Percentiles rank a stretch among this genome's conserved stretches.
phyloP scores from a whole-genome alignment of 2,113 vertebrate species.

The Machaerirhynchus nigripectus region DNA sequence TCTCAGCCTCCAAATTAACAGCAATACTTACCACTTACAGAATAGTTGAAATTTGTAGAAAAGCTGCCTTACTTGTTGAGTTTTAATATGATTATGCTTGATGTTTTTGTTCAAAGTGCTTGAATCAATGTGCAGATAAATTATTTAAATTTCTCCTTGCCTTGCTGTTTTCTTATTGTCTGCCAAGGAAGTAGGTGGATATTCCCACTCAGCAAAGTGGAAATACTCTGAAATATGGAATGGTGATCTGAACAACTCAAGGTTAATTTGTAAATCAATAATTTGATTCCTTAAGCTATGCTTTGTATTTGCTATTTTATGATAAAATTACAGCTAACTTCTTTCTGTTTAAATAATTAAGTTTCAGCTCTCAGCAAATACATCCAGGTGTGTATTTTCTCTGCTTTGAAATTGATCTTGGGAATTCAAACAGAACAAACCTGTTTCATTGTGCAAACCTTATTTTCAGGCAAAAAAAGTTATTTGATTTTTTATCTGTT shows the following conservation, averaged over 20 bases:
- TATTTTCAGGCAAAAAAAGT: neutral
- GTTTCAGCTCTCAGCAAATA: neutral
- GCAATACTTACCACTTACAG: constrained; percentile 8
- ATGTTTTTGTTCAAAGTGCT: neutral
- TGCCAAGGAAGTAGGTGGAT: neutral
- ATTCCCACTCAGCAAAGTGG: neutral
- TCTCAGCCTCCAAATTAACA: neutral
- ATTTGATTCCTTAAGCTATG: neutral
- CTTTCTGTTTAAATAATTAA: neutral
- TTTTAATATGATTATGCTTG: neutral
- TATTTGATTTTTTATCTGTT: neutral
- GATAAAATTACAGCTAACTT: neutral
- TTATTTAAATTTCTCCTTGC: neutral
- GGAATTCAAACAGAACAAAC: neutral
- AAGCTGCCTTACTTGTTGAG: neutral
- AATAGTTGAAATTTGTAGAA: neutral
- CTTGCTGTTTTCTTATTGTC: neutral
- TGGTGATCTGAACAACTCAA: neutral
- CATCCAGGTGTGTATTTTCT: neutral
- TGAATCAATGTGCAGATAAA: neutral
- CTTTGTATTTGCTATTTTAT: neutral
- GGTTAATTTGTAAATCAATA: neutral
- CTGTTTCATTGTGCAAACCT: neutral
- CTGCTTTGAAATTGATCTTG: neutral
- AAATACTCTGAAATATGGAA: neutral